A percentile compares a stretch with the other conserved stretches of the same genome.
Evolutionary conservation across 2,113 vertebrate species (phyloP).

Genomic region (Tragulus kanchil): DNA sequence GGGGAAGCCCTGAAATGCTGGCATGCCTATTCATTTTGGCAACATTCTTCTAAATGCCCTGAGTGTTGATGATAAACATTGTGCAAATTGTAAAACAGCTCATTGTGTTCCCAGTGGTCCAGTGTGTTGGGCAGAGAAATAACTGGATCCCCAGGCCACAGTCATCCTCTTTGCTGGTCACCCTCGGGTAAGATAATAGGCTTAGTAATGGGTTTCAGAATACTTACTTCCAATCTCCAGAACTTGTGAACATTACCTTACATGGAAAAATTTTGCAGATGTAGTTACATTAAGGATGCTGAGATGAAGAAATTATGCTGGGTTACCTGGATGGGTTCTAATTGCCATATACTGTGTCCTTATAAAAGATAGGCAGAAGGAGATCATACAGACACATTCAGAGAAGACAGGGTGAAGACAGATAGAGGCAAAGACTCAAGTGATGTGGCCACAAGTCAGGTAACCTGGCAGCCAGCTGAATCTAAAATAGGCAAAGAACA

Average conservation of each 20-base stretch:
- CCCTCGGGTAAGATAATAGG: too few species aligned
- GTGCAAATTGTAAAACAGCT: neutral
- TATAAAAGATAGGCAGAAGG: neutral
- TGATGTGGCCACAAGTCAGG: neutral
- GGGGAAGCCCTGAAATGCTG: too few species aligned
- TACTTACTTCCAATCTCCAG: neutral
- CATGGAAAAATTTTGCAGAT: neutral
- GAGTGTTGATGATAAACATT: neutral
- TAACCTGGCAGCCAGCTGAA: neutral
- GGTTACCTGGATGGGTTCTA: neutral
- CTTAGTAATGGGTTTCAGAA: neutral
- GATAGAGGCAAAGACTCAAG: neutral
- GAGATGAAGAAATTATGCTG: neutral
- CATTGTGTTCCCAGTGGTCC: neutral
- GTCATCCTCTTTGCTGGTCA: neutral
- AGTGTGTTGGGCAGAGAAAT: neutral
- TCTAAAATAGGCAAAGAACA: neutral
- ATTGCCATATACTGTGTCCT: neutral
- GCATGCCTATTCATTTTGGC: neutral
- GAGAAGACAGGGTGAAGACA: neutral
- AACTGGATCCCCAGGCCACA: neutral
- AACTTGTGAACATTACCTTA: neutral
- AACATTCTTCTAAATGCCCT: neutral
- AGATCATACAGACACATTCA: neutral
- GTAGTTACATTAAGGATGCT: neutral